A percentile compares a stretch with the other conserved stretches of the same genome.
These are phyloP conservation scores for Micromys minutus DNA, from an alignment of 2,113 vertebrate species.

Conservation along the genomic window DNA sequence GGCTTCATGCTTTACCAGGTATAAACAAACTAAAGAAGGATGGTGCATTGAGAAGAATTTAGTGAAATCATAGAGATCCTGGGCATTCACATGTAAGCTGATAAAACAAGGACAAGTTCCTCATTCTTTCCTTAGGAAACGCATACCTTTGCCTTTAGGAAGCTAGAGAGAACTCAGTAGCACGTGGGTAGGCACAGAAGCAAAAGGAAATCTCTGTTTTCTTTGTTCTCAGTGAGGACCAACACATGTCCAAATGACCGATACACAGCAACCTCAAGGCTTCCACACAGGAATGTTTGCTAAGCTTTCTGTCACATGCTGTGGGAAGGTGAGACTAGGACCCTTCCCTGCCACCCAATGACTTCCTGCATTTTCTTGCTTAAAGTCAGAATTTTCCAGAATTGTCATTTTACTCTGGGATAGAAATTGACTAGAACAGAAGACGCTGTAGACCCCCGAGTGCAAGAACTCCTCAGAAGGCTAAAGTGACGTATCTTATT, in stretches of 20 bases:
- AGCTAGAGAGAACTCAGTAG: slow-evolving; percentile 28
- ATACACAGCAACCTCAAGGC: background rate
- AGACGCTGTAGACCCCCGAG: background rate
- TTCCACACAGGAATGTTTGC: background rate
- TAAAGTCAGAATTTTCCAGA: slow-evolving; percentile 44
- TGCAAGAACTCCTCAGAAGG: background rate
- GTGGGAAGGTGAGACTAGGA: background rate
- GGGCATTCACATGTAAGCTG: slow-evolving; percentile 5
- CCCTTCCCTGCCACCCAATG: background rate
- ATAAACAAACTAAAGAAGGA: background rate
- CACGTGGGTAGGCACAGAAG: background rate
- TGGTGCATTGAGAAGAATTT: slow-evolving; percentile 6
- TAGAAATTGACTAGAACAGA: slow-evolving; percentile 21
- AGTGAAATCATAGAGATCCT: slow-evolving; percentile 6
- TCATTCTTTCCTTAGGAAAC: background rate
- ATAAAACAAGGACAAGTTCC: background rate
- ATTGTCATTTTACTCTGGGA: background rate
- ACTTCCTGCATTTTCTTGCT: background rate
- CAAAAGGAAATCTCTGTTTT: background rate
- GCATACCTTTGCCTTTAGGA: slow-evolving; percentile 18
- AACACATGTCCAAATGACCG: background rate
- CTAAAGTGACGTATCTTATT: background rate
- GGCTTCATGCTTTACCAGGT: background rate
- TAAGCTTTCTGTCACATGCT: background rate
- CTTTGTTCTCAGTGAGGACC: background rate